Evolutionary conservation across 64 coral and sea anemone genomes (phyloP).

Genomic region (Exaiptasia diaphana): DNA sequence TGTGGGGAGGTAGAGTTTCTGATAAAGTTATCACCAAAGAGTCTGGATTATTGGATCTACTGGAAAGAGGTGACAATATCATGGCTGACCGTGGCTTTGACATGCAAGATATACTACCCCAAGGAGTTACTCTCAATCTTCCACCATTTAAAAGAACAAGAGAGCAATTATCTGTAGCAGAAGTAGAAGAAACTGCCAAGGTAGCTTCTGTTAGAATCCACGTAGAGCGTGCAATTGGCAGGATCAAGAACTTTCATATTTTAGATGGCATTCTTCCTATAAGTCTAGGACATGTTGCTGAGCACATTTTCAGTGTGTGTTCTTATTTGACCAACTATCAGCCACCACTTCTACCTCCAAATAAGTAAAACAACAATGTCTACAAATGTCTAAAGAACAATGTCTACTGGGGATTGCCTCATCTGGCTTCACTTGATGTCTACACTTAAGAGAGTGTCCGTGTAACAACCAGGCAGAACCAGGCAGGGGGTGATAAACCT

Average conservation of each 20-base stretch:
- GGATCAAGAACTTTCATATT: constrained; percentile 29
- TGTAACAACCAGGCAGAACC: too few relatives aligned
- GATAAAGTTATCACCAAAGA: constrained; percentile 2
- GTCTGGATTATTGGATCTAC: background rate
- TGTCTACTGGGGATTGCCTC: too few relatives aligned
- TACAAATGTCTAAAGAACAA: too few relatives aligned
- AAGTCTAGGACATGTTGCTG: background rate
- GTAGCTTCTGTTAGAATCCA: constrained; percentile 29
- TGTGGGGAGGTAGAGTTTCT: background rate
- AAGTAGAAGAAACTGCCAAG: constrained; percentile 16
- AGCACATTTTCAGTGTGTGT: constrained; percentile 7
- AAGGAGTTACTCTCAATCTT: background rate
- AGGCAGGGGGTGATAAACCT: too few relatives aligned
- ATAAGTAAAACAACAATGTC: background rate
- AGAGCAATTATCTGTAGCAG: background rate
- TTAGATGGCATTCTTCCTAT: constrained; percentile 16
- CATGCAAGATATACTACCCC: background rate
- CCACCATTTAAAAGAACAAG: constrained; percentile 15
- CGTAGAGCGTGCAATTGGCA: constrained; percentile 31
- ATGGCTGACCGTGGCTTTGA: constrained; percentile 24
- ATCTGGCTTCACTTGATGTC: too few relatives aligned
- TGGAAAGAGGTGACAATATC: constrained; percentile 17
- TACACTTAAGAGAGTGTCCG: too few relatives aligned
- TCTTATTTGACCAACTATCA: background rate
- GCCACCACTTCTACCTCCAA: background rate